phyloP scores from a whole-genome alignment of 2,113 vertebrate genomes.

The Glareola pratincola region DNA sequence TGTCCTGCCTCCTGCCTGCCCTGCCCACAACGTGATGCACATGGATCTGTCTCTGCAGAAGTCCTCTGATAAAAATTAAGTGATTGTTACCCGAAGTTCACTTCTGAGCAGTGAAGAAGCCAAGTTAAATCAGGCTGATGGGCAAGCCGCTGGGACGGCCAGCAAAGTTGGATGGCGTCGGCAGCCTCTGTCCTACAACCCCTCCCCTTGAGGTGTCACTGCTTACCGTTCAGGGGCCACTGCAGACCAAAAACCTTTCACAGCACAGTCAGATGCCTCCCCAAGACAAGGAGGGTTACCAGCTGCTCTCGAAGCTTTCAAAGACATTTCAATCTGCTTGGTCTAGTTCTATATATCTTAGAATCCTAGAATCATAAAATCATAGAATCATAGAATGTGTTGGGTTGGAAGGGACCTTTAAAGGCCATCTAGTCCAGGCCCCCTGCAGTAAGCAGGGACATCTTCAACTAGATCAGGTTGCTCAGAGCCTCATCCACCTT shows the following conservation, averaged over 20 bases:
- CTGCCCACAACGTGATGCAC: rapidly evolving
- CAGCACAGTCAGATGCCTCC: background rate
- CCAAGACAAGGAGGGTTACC: rapidly evolving
- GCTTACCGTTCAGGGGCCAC: background rate
- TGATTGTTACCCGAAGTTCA: background rate
- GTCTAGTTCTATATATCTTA: background rate
- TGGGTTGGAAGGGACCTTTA: no score
- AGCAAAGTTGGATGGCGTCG: background rate
- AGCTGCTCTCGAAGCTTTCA: background rate
- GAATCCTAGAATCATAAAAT: background rate
- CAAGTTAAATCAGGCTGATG: background rate
- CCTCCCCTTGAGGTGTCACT: background rate
- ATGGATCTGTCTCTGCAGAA: background rate
- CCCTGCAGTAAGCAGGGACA: no score
- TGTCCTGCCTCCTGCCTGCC: background rate
- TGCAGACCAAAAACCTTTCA: background rate
- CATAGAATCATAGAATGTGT: no score
- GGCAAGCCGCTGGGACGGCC: background rate
- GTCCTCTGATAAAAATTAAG: background rate
- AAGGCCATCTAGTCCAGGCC: no score
- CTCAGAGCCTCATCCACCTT: no score
- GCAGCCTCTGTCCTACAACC: rapidly evolving
- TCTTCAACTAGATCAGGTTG: no score
- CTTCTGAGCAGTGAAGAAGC: background rate
- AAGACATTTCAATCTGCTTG: background rate